Conservation (phyloP, 2,797 vertebrate species). For the Labroides dimidiatus region DNA sequence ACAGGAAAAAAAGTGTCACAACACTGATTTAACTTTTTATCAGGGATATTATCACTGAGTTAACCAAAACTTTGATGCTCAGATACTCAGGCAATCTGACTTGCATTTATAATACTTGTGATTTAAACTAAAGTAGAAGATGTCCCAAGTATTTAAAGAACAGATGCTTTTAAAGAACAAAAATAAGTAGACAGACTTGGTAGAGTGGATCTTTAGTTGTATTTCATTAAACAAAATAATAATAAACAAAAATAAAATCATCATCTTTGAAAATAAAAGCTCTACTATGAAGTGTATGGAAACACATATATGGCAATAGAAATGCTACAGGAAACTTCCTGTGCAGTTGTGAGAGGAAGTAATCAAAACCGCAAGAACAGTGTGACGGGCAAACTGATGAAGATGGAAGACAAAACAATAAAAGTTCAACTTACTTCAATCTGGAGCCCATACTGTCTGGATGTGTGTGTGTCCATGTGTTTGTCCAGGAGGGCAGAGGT, state of each 20-base stretch:
- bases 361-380: constrained; percentile 68
- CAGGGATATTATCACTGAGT: too few species aligned
- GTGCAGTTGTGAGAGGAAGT: constrained; percentile 76
- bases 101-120: neutral
- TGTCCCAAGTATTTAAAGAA: neutral
- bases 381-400: constrained; percentile 35
- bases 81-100: neutral
- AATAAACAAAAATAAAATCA: neutral
- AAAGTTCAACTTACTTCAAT: constrained; percentile 79
- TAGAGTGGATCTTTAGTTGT: neutral
- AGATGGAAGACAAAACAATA: constrained; percentile 23
- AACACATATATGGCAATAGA: constrained; percentile 29
- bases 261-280: neutral
- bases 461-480: constrained; percentile 72
- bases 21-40: too few species aligned
- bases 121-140: neutral
- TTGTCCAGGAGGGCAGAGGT: constrained; percentile 42
- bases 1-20: constrained; percentile 43
- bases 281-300: constrained; percentile 5
- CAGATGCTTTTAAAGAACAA: neutral
- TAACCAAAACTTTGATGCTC: neutral
- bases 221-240: too few species aligned
- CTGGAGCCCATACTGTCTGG: constrained; percentile 82
- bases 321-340: constrained; percentile 70
- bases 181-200: neutral